Evolutionary conservation across 2,113 vertebrate species (phyloP).

Genomic region (Sclerurus mexicanus): DNA sequence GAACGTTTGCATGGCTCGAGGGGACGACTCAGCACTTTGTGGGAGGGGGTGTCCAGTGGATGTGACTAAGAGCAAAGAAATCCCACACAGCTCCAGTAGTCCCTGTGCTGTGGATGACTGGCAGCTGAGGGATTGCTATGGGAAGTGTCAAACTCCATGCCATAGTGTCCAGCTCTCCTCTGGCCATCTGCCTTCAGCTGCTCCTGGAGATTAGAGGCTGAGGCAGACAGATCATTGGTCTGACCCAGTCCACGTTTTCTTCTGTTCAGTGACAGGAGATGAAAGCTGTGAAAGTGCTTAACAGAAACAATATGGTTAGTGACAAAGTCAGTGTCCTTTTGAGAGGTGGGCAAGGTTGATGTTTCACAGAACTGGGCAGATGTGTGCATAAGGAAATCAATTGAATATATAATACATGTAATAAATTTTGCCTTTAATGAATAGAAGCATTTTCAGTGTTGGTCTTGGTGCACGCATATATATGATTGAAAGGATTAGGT

Average conservation of each 20-base stretch:
- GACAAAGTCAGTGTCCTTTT: neutral
- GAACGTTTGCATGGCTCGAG: accelerated
- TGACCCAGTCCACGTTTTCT: neutral
- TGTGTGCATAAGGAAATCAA: neutral
- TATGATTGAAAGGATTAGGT: neutral
- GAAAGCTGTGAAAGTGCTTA: neutral
- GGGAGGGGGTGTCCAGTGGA: neutral
- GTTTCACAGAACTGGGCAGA: neutral
- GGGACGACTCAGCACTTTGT: accelerated
- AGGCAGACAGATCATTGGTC: neutral
- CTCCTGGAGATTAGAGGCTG: neutral
- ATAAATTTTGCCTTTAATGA: neutral
- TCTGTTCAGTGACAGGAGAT: neutral
- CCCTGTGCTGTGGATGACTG: neutral
- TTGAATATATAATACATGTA: neutral
- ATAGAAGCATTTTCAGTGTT: neutral
- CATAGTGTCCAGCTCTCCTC: neutral
- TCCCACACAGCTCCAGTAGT: neutral
- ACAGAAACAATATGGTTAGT: neutral
- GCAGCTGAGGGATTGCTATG: neutral
- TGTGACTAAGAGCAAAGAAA: neutral
- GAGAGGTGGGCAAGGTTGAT: neutral
- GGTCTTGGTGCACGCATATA: neutral
- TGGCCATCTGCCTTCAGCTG: neutral
- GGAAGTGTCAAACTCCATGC: neutral